These are phyloP conservation scores for Neopelma chrysocephalum DNA, from an alignment of 2,797 vertebrate genomes.

Conservation along the genomic window DNA sequence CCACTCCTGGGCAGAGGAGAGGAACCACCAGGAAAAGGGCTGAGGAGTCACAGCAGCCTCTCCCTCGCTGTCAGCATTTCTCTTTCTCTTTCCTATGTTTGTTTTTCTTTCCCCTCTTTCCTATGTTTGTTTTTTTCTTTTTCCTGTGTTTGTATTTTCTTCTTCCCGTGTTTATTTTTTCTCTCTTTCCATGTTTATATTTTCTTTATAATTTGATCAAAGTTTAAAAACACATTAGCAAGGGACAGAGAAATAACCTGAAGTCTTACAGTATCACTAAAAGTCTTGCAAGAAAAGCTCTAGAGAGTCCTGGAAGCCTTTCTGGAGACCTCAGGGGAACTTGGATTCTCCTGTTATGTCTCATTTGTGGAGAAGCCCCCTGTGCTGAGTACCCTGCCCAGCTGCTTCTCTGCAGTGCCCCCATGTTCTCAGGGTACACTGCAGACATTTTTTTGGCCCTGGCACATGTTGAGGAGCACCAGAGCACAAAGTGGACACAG, in stretches of 20 bases:
- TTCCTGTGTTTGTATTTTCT: neutral
- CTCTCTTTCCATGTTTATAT: rapidly evolving
- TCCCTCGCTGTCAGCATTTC: neutral
- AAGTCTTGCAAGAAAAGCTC: neutral
- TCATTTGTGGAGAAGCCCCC: neutral
- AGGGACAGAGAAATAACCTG: neutral
- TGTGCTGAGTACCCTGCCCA: neutral
- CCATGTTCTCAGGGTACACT: rapidly evolving
- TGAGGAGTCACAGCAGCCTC: neutral
- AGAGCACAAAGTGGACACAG: rapidly evolving
- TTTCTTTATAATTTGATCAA: neutral
- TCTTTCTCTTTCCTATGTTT: neutral
- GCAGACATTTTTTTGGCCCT: rapidly evolving
- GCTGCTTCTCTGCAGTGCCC: neutral
- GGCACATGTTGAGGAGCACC: rapidly evolving
- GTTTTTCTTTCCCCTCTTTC: too few species aligned
- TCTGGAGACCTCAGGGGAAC: neutral
- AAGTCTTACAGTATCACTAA: neutral
- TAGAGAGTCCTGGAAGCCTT: neutral
- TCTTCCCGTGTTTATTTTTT: neutral
- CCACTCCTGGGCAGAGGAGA: neutral
- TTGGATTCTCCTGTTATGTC: rapidly evolving
- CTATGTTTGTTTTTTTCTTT: neutral
- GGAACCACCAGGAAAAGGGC: rapidly evolving
- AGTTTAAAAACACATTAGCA: neutral